Base-by-base conservation (phyloP, 1,140 invertebrate species). In the Pseudoatta argentina region DNA sequence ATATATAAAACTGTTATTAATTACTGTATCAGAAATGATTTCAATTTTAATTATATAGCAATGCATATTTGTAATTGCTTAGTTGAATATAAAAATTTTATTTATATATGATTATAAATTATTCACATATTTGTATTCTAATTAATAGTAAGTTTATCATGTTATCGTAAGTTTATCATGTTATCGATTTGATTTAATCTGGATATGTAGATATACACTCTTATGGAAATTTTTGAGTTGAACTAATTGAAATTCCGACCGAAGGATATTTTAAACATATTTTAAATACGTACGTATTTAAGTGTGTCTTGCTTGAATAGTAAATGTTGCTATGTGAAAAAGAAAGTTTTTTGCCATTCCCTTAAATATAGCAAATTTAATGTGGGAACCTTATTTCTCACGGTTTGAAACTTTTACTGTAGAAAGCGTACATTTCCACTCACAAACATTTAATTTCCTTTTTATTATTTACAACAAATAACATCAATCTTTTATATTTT, bases 281-380 rank as follows among this genome's bases (percentile, higher is more conserved):
- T 88, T 89, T 86, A 71, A 59, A 89, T 88, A 78, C 63, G 30
- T 66, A 59, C 76, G 59, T 89, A 83, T 6, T 30, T 34, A 89
- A 89, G 73, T 44, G 55, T 59, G 14, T 64, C 72, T 79, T 64
- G 48, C 78, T 39, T 87, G 89, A 89, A 90, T 90, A 87, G 81
- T 53, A 87, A 44, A 90, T 89, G 24, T 7, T 55, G 12, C 78
- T 87, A 63, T 39, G 48, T 75, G 21, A 18, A 55, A 89, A 89
- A 77, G 89, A 89, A 90, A 90, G 88, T 89, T 85, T 85, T 86
- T 61, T 66, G 18, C 59, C 4, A 48, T 30, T 76, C 57, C 83
- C 77, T 89, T 61, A 61, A 86, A 27, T 51, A 67, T 44, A 39
- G 3, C 30, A 57, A 48, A 77, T 85, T n/a, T 67, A 67, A 85